Evolutionary conservation across 2,113 vertebrate genomes (phyloP).

Genomic region (Onychostoma macrolepis): DNA sequence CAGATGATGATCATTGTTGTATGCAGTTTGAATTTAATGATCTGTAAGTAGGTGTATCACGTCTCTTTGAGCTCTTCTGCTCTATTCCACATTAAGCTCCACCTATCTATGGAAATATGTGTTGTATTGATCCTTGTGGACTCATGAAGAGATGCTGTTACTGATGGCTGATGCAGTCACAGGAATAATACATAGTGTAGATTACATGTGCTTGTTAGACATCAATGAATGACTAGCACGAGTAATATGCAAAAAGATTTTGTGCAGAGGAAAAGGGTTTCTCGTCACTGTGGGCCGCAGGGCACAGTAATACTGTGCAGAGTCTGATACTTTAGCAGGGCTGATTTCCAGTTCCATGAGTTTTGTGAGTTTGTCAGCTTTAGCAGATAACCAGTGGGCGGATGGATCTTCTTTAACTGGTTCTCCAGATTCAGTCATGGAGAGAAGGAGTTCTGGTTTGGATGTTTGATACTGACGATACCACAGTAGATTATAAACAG

Average conservation of each 20-base stretch:
- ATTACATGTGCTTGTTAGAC: too few relatives aligned
- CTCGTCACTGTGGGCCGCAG: neutral
- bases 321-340: constrained; percentile 28
- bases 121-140: too few relatives aligned
- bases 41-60: neutral
- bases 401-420: neutral
- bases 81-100: neutral
- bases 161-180: too few relatives aligned
- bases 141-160: too few relatives aligned
- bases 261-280: neutral
- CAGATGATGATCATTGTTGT: constrained; percentile 1
- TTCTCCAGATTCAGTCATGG: too few relatives aligned
- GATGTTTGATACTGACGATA: too few relatives aligned
- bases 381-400: constrained; percentile 1
- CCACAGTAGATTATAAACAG: too few relatives aligned
- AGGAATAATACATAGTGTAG: too few relatives aligned
- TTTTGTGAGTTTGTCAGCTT: neutral
- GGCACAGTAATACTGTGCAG: constrained; percentile 40
- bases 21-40: neutral
- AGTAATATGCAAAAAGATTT: neutral
- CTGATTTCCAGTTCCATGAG: constrained; percentile 32
- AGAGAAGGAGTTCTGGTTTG: too few relatives aligned
- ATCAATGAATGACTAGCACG: neutral
- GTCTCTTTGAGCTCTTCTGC: neutral
- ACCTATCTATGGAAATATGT: neutral